phyloP scores from a whole-genome alignment of 2,888 invertebrate genomes.

The Sycophila texana region DNA sequence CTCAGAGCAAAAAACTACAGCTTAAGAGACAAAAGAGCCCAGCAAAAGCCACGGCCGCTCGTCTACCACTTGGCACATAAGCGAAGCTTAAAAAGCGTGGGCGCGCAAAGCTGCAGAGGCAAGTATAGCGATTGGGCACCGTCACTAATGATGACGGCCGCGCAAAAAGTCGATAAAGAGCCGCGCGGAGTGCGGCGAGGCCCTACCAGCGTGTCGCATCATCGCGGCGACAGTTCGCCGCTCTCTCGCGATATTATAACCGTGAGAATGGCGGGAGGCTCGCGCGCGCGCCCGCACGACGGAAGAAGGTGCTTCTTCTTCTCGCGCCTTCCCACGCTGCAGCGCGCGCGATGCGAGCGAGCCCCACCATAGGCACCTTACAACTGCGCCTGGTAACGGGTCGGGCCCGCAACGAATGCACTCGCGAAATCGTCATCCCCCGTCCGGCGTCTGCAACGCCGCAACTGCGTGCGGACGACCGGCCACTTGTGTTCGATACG shows the following conservation, averaged over 20 bases:
- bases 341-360: constrained; percentile 14
- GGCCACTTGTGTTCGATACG: too few relatives aligned
- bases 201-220: background rate
- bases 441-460: background rate
- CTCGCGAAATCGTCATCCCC: constrained; percentile 27
- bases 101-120: too few relatives aligned
- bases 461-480: too few relatives aligned
- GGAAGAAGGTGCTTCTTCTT: constrained; percentile 57
- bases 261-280: constrained; percentile 70
- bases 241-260: constrained; percentile 65
- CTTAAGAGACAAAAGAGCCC: too few relatives aligned
- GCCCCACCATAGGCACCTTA: background rate
- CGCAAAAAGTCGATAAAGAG: constrained; percentile 17
- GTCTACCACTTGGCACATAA: too few relatives aligned
- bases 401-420: background rate
- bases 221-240: constrained; percentile 7
- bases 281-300: constrained; percentile 26
- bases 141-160: constrained; percentile 4
- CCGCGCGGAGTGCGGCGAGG: background rate
- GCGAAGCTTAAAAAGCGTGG: too few relatives aligned
- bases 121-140: background rate
- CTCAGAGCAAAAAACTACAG: too few relatives aligned
- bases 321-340: constrained; percentile 51
- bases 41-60: too few relatives aligned
- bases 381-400: constrained; percentile 51